A percentile compares a stretch with the other conserved stretches of the same genome.
Evolutionary conservation across 1,140 invertebrate species (phyloP).

Genomic region (Megalonaias nervosa): DNA sequence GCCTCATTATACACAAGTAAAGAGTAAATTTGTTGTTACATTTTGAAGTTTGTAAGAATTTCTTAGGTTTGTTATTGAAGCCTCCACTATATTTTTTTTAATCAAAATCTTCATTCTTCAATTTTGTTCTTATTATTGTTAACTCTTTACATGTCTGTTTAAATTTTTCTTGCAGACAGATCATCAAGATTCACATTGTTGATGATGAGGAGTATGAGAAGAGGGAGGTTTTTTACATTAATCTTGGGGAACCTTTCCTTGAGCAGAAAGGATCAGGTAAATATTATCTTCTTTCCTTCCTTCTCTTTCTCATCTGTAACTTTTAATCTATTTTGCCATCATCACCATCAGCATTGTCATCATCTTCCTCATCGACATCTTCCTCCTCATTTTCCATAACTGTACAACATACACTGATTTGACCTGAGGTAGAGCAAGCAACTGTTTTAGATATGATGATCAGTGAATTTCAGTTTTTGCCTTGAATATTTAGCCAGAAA

Average conservation of each 20-base stretch:
- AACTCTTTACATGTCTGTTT: slow-evolving; percentile 13
- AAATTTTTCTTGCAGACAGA: slow-evolving; percentile 83
- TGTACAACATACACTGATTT: not conserved
- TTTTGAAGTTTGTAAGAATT: too few species aligned
- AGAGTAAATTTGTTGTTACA: too few species aligned
- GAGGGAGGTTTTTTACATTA: slow-evolving; percentile 93
- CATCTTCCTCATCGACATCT: not conserved
- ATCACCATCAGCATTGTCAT: not conserved
- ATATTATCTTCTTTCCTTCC: not conserved
- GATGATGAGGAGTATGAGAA: slow-evolving; percentile 99
- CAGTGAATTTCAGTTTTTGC: not conserved
- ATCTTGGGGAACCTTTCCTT: slow-evolving; percentile 86
- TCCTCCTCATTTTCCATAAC: not conserved
- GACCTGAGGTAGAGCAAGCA: not conserved
- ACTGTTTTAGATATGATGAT: not conserved
- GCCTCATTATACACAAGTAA: too few species aligned
- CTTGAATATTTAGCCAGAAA: too few species aligned
- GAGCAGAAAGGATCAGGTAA: slow-evolving; percentile 62
- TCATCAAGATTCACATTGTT: slow-evolving; percentile 87
- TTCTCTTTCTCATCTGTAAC: not conserved
- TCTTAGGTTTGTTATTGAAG: too few species aligned
- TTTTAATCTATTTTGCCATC: slow-evolving; percentile 1
- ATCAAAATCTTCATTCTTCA: too few species aligned
- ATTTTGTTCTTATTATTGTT: too few species aligned
- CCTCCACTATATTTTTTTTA: too few species aligned